Evolutionary conservation across 2,113 vertebrate species (phyloP).

Genomic region (Solenodon paradoxus): DNA sequence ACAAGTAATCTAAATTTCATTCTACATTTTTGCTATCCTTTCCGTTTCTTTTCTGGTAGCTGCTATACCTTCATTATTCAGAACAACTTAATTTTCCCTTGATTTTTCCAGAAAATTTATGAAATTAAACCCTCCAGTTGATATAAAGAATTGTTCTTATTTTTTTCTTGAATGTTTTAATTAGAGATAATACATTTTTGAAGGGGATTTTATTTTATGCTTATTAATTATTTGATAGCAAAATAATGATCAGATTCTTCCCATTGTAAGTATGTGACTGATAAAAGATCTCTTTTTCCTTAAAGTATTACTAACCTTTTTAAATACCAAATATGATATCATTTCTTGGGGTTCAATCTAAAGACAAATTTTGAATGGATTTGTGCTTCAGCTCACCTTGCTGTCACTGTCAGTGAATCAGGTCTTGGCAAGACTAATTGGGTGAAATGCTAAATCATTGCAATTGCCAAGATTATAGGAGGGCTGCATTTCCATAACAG

Average conservation of each 20-base stretch:
- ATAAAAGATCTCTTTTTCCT: not conserved
- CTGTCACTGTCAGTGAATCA: not conserved
- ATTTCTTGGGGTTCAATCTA: not conserved
- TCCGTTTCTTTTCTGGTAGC: not conserved
- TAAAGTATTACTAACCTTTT: not conserved
- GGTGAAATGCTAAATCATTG: not conserved
- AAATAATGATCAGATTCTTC: not conserved
- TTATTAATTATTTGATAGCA: not conserved
- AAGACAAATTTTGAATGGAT: not conserved
- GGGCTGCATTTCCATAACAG: not conserved
- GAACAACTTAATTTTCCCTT: not conserved
- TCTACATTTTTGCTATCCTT: fast-evolving
- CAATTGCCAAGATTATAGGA: not conserved
- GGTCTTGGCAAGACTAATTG: not conserved
- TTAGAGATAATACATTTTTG: not conserved
- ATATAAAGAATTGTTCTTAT: not conserved
- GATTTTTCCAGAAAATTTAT: not conserved
- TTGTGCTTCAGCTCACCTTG: not conserved
- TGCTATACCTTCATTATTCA: not conserved
- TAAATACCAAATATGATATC: not conserved
- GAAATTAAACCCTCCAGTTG: not conserved
- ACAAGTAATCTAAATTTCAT: not conserved
- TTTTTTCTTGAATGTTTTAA: not conserved
- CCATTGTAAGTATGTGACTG: not conserved
- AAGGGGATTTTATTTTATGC: not conserved